phyloP scores from a whole-genome alignment of 2,888 invertebrate species.

The Julus scanicus region DNA sequence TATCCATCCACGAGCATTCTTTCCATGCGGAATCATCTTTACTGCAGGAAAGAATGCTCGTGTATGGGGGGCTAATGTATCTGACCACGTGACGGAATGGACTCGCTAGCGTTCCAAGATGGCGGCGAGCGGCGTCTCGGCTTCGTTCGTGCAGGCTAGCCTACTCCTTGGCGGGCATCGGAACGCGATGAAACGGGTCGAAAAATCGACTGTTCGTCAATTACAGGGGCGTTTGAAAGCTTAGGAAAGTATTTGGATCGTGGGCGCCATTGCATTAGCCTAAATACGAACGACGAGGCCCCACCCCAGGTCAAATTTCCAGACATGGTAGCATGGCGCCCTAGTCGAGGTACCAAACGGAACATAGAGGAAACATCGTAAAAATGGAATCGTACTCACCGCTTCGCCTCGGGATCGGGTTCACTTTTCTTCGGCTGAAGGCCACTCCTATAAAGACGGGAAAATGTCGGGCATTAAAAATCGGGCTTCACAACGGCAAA shows the following conservation, averaged over 20 bases:
- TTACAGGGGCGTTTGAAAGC: background rate
- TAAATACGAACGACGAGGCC: background rate
- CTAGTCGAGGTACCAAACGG: background rate
- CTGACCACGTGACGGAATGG: background rate
- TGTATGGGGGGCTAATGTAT: too few species aligned
- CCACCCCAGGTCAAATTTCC: conserved; percentile 16
- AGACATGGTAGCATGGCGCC: conserved; percentile 7
- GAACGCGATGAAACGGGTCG: background rate
- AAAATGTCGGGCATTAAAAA: conserved; percentile 17
- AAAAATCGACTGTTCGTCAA: background rate
- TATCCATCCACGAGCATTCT: too few species aligned
- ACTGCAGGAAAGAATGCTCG: too few species aligned
- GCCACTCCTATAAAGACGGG: background rate
- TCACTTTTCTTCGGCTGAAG: conserved; percentile 33
- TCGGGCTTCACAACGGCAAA: background rate
- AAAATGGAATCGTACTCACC: background rate
- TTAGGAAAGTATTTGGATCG: background rate
- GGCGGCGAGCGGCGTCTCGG: background rate
- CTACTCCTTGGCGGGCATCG: background rate
- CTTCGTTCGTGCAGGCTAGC: background rate
- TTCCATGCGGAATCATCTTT: too few species aligned
- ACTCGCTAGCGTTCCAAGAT: background rate
- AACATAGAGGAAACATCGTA: background rate
- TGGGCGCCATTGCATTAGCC: background rate
- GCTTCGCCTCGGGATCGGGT: conserved; percentile 23